Evolutionary conservation across 2,113 vertebrate genomes (phyloP), one percentile per base, ranked within the genome.

Genomic region (Cairina moschata): DNA sequence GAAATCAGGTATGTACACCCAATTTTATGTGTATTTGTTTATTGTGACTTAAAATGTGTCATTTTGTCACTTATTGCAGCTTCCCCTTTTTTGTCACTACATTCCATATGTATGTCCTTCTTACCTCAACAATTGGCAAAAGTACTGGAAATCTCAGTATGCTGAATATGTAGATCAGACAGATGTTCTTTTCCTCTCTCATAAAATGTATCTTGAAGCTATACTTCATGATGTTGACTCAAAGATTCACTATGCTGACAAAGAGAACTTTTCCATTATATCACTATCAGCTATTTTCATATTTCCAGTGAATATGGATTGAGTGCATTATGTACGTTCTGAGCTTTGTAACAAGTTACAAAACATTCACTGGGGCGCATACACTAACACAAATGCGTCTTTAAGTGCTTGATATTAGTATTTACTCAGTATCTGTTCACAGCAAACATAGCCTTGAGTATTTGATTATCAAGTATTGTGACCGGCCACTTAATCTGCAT

Each of bases 1-100:
- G 36, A 91, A 85, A 83, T 77, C 86, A 97, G 97, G 97, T 98
- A 96, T 58, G 95, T 95, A 90, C 44, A 89, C 71, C 38, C 48
- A 88, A 28, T 44, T 95, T 83, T 79, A 40, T 91, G 46, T 12
- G 1, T 65, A 52, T 86, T 81, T 94, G 55, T 90, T 95, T 88
- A 38, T 71, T 92, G 65, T 92, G 74, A 59, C 69, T 80, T 84
- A 68, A 94, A 84, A 78, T 29, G 40, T 52, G 79, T 62, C 7
- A 28, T 79, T 78, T 62, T 93, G 55, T 93, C 11, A 4, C 48
- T 73, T 88, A 40, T 52, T 90, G 31, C 48, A 68, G n/a, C 44
- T 84, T 91, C 23, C 34, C 31, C 84, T 83, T 48, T 91, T 92
- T 80, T 46, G 48, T 93, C 54, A 60, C 52, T 17, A 2, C 32